Base-by-base conservation (phyloP, 2,888 invertebrate species). In the Mamestra brassicae region DNA sequence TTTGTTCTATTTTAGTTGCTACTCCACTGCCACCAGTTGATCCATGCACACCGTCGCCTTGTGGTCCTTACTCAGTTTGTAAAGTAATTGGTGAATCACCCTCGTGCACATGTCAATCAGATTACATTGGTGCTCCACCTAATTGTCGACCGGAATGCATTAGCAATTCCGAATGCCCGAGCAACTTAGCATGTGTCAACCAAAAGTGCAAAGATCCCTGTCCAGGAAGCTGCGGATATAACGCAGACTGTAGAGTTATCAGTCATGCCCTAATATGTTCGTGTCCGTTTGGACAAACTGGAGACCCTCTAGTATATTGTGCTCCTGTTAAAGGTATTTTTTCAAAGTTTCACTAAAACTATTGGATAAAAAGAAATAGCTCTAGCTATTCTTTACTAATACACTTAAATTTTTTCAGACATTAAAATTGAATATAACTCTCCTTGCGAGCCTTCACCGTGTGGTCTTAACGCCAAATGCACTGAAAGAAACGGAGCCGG, bases 141-240 rank as follows among this genome's bases (percentile, higher is more conserved):
- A 97, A 97, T 86, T 98, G 98, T 89, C 95, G 97, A 80, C 97
- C 97, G 58, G 97, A 98, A 92, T 98, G 98, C 88, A 94, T 97
- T 74, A 97, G 97, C 88, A 98, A 98, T 89, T 97, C 97, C 62
- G 98, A 98, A 93, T 98, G 98, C 87, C 90, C 97, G 2, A 97
- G 94, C 89, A 97, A 97, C 87, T 92, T 97, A 82, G 97, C 98
- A 50, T 98, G 98, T 89, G 97, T 97, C 60, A 97, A 97, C 91
- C 97, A 97, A 87, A 98, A 97, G 93, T 98, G 98, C 89, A 97
- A 94, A 90, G 97, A 98, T 89, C 98, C 98, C 10, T 98, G 98
- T 87, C 97, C 97, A 38, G 97, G 97, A 73, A 97, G 97, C 64
- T 98, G 98, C 87, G 98, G 98, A 63, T 95, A 97, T 62, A 97